Evolutionary conservation across 2,113 vertebrate species (phyloP), one percentile per base, ranked within the genome.

Genomic region (pig (Sus scrofa)): DNA sequence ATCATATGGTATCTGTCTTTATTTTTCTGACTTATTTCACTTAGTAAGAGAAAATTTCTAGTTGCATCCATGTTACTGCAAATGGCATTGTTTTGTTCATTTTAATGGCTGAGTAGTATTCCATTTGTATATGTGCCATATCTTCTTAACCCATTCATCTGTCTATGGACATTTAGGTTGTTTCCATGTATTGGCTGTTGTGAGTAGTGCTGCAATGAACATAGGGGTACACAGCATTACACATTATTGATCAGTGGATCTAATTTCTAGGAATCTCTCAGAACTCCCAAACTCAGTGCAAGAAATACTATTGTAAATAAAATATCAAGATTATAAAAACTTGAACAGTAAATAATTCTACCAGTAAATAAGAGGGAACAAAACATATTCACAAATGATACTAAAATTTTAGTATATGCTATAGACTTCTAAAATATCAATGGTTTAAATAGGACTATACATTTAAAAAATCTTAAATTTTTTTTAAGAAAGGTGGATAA

Each of bases 331-430:
- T 58, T 86, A 50, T 81, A 73, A 94, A 94, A 94, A 56, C 91
- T 56, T 73, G 50, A 93, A 74, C 26, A 88, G 37, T 67, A 93
- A 68, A 86, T 78, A 67, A 91, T 67, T 68, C 52, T 91, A 39
- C 27, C 60, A 92, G 32, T 58, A 91, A 93, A 34, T 70, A 62
- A 90, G 4, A 65, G 22, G 24, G 56, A 24, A 82, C 15, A 89
- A 95, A 89, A 4, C 63, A 62, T 63, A 89, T n/a, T 87, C 34
- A 71, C 32, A 82, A 68, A 63, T 70, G 20, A 93, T 90, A 27
- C 24, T 67, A 91, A 88, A 54, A 56, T 92, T 96, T 94, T 84
- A 63, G 58, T 95, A 70, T 96, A 71, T 27, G 60, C n/a, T 74
- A n/a, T 2, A 16, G 39, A 85, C 44, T 81, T 91, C 54, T 89